Evolutionary conservation across 1,140 invertebrate species (phyloP), one percentile per base, ranked within the genome.

Genomic region (Hermatobates lingyangjiaoensis): DNA sequence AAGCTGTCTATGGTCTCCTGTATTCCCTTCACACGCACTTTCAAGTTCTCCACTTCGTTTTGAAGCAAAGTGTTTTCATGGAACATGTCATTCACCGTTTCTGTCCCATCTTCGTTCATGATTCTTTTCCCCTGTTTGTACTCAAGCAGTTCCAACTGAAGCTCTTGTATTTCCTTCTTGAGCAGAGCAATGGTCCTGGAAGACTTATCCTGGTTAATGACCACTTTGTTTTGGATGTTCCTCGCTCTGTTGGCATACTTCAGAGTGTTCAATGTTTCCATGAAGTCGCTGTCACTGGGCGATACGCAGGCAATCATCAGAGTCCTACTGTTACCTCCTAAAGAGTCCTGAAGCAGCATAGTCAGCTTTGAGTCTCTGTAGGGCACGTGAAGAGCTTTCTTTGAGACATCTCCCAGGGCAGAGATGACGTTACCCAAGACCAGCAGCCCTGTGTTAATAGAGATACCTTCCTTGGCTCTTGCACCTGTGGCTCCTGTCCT

Each of bases 281-380:
- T 94, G 66, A 98, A 98, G 70, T 99, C 95, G 52, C 88, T 73
- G 70, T 98, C 95, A 64, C 87, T 93, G 2, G 95, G 93, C 23
- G 90, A 95, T 24, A 98, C 81, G 67, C 95, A 98, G 1, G 95
- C 94, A 62, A 98, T 97, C 94, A 99, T 98, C 44, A 95, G 70
- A 7, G 95, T 98, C 61, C 88, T 82, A 67, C 90, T 94, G 64
- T 87, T 89, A 68, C 94, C 95, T 60, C 95, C 95, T n/a, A 98
- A 69, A 3, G 95, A 98, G 67, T 98, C 90, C 74, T 97, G 90
- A 7, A 98, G 73, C 4, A 98, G 70, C 45, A 94, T 73, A 0
- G 94, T 98, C 12, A 98, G 74, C 65, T 97, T 97, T 0, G 92
- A 95, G 67, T 97, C 92, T 59, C 94, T 70, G 64, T 98, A 98